Evolutionary conservation across 2,888 invertebrate species (phyloP), one percentile per base, ranked within the genome.

Genomic region (Amphipyra berbera): DNA sequence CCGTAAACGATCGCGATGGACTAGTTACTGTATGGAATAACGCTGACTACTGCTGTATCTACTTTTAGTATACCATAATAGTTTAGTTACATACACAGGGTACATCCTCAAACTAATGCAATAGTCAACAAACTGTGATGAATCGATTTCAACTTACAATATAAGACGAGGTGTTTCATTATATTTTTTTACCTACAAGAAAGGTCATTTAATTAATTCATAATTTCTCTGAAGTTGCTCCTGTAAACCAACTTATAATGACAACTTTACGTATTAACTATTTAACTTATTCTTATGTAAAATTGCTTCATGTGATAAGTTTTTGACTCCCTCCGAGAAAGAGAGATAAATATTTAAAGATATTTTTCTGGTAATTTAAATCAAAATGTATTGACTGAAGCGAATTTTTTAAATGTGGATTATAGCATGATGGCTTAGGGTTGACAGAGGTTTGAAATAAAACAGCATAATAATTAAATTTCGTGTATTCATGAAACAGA

Each of bases 351-450:
- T 21, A 21, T 21, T 21, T 21, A 3, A 21, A 21, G 21, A 21
- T 21, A 21, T 2, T 21, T 21, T 21, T 30, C 30, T 30, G 30
- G 30, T 30, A 2, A 30, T 30, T 2, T 2, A 30, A 30, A 30
- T 6, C 27, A 30, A 6, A 30, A 12, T 21, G 9, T 10, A 9
- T 6, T 35, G 35, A 3, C 33, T 49, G 49, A 6, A 10, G 9
- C 30, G 3, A 7, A 8, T 37, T 7, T 37, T 21, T 21, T 2
- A 21, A 21, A 21, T 12, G 1, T 37, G 12, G 71, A 73, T 68
- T 91, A 94, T 92, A 95, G 94, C 91, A 94, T 95, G 94, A 95
- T 95, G 94, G 94, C 79, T 82, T 78, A 68, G 73, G 83, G 86
- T 63, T 61, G 44, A 65, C 68, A 68, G 63, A 90, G 88, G 84